Percentiles rank a stretch among this genome's conserved stretches.
Evolutionary conservation across 1,140 invertebrate genomes (phyloP).

Genomic region (Magallana angulata): DNA sequence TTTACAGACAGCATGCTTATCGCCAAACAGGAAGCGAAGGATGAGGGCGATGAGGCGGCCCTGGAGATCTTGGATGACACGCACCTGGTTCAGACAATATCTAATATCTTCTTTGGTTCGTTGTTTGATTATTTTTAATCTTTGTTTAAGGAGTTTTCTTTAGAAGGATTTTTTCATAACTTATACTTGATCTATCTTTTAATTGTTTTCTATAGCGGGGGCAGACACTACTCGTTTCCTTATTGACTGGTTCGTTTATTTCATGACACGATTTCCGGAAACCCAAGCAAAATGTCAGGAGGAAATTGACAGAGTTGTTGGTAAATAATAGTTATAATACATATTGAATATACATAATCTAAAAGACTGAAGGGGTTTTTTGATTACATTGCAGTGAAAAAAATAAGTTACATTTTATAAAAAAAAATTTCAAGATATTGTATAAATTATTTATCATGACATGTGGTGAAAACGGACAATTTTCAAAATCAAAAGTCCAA

Average conservation of each 20-base stretch:
- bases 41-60: conserved; percentile 39
- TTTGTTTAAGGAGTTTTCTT: no score
- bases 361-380: no score
- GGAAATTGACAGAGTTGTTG: conserved; percentile 88
- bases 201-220: conserved; percentile 50
- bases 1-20: conserved; percentile 50
- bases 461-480: no score
- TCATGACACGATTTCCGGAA: conserved; percentile 77
- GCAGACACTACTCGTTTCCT: conserved; percentile 86
- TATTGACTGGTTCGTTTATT: conserved; percentile 77
- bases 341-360: no score
- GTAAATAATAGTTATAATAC: conserved; percentile 63
- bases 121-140: neutral
- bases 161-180: neutral
- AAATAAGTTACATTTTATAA: no score
- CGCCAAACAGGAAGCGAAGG: conserved; percentile 44
- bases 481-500: no score
- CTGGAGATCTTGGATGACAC: conserved; percentile 46
- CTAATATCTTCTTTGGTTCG: conserved; percentile 53
- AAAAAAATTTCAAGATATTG: no score
- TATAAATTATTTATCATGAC: no score
- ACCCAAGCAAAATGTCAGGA: conserved; percentile 87
- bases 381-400: no score
- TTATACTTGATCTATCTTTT: neutral
- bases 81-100: conserved; percentile 47